Percentiles rank a stretch among this genome's conserved stretches.
Conservation (phyloP, 2,797 vertebrate species). For the Characodon lateralis region DNA sequence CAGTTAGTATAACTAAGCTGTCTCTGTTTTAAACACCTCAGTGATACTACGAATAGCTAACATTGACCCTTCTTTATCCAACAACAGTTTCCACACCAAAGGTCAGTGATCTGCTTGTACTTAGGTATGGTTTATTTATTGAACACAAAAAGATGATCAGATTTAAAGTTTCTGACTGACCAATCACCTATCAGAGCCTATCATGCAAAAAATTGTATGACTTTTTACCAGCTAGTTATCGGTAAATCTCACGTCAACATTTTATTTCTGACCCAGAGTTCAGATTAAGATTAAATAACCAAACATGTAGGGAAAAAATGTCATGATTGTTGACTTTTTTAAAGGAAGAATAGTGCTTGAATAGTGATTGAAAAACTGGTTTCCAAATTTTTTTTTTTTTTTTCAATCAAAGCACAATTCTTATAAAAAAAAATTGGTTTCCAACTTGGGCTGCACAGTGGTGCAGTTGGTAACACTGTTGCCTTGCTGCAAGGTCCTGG, state of each 20-base stretch:
- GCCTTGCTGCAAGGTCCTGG: too few relatives aligned
- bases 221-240: background rate
- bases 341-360: background rate
- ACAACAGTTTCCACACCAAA: background rate
- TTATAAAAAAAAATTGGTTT: too few relatives aligned
- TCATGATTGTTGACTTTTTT: background rate
- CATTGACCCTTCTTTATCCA: background rate
- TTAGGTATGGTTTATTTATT: background rate
- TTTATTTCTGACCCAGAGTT: background rate
- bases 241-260: background rate
- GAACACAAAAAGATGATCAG: background rate
- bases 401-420: too few relatives aligned
- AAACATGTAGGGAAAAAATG: too few relatives aligned
- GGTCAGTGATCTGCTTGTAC: background rate
- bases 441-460: too few relatives aligned
- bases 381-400: slow-evolving; percentile 33
- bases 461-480: too few relatives aligned
- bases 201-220: background rate
- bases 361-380: background rate
- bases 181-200: background rate
- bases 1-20: background rate
- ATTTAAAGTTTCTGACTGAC: background rate
- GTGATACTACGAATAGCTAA: background rate
- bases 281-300: too few relatives aligned
- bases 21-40: background rate